Evolutionary conservation across 2,797 vertebrate species (phyloP), one percentile per base, ranked within the genome.

Genomic region (Labroides dimidiatus): DNA sequence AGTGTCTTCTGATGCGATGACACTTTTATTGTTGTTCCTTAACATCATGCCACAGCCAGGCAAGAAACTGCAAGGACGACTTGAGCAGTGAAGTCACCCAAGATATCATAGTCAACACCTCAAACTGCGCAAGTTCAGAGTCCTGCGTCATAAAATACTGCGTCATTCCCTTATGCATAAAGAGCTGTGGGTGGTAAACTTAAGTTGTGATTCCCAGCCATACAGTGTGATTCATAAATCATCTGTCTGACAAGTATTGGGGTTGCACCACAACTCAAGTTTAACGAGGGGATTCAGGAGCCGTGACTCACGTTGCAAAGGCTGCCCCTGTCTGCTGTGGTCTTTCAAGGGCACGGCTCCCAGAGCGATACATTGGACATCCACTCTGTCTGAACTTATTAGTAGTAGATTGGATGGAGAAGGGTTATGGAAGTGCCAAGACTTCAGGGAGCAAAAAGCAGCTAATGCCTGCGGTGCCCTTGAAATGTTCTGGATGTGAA

Each of bases 1-100:
- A 64, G 69, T 65, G 60, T 77, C 81, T 75, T 78, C 56, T 75
- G 71, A 88, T 78, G 65, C 56, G 59, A 58, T 69, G 60, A 69
- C 72, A 80, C 69, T 61, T 81, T 79, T 72, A 78, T 61, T 62
- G 59, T 59, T 39, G 16, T 52, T 70, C 64, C 30, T 69, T 37
- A 71, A 60, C 64, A 64, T 69, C 39, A 48, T 41, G 27, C 44
- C 39, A 13, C 44, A 53, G 49, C 15, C 17, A 23, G 24, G n/a
- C 41, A 8, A 49, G 56, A 68, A 78, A 53, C 19, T 47, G 30
- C 20, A 69, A 66, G 39, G 43, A 75, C 39, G 50, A 41, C 59
- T 70, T 36, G 49, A 64, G 37, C 62, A 41, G 30, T 36, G 45
- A 60, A 64, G 55, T 66, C 59, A 74, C 69, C 43, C 48, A 30